Evolutionary conservation across 2,888 invertebrate species (phyloP).

Genomic region (Andrena bicolor): DNA sequence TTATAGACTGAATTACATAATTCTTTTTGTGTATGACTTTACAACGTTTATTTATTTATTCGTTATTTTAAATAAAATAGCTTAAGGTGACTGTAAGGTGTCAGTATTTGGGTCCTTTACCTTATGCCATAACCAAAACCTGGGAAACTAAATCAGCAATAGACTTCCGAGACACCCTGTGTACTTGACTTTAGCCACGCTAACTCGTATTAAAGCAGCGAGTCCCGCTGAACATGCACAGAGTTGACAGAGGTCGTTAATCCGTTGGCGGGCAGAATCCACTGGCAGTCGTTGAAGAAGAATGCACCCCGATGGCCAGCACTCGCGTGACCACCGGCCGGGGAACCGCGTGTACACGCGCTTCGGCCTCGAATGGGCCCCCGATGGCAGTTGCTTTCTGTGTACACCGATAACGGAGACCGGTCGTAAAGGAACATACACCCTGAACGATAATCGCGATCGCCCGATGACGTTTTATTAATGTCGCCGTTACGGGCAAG

Average conservation of each 20-base stretch:
- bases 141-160: too few species aligned
- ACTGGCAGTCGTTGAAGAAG: constrained; percentile 27
- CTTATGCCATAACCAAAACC: too few species aligned
- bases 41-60: too few species aligned
- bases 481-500: constrained; percentile 21
- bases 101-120: too few species aligned
- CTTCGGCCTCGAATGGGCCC: constrained; percentile 13
- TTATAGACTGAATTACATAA: too few species aligned
- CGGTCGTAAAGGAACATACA: constrained; percentile 42
- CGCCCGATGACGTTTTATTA: constrained; percentile 38
- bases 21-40: too few species aligned
- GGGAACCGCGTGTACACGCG: neutral
- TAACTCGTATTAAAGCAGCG: constrained; percentile 3
- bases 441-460: constrained; percentile 36
- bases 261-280: constrained; percentile 35
- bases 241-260: constrained; percentile 40
- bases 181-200: neutral
- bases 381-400: constrained; percentile 38
- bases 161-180: neutral
- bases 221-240: constrained; percentile 27
- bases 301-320: constrained; percentile 34
- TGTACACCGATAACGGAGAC: constrained; percentile 13
- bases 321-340: constrained; percentile 44
- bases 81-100: too few species aligned
- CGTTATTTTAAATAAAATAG: too few species aligned